Evolutionary conservation across 2,888 invertebrate species (phyloP), one percentile per base, ranked within the genome.

Genomic region (Lasioglossum leucozonium): DNA sequence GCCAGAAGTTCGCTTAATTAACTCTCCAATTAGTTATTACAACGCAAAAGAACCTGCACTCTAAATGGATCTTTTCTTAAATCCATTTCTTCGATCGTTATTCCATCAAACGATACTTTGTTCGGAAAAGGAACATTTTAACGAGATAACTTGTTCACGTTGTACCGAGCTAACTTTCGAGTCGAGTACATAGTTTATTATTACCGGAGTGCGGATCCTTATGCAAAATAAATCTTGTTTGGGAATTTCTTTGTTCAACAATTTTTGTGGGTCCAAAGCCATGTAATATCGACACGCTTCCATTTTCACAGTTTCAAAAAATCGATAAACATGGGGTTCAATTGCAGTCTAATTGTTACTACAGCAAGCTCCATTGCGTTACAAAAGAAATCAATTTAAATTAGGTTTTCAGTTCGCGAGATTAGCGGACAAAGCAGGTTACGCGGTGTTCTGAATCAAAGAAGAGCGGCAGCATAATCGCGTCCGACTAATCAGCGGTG

Each of bases 21-120:
- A 16, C 34, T 30, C 42, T 30, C 62, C 30, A 65, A 65, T 65
- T 62, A 65, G 11, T n/a, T 16, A 44, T 76, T 65, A 76, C 55
- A 42, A 65, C 8, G 65, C 75, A 42, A 22, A 42, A 30, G 62
- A 16, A 30, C 4, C 5, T 22, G 22, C 5, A 62, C 10, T 40
- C n/a, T n/a, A 55, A 55, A n/a, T 30, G 42, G 11, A 42, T 26
- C 22, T 75, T 65, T 55, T n/a, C n/a, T 11, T n/a, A 26, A 55
- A 55, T 10, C 6, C 11, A n/a, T 55, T n/a, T 26, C 55, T 16
- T 6, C 2, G 42, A 42, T 42, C 11, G 42, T 42, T 42, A 42
- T 42, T 42, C 42, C 42, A 2, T 42, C 42, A 42, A 42, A 42
- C 42, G 42, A 42, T 11, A 42, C 42, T 11, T 42, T 42, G 42